Base-by-base conservation (phyloP, 2,797 vertebrate species). In the Pseudomugil tenellus region DNA sequence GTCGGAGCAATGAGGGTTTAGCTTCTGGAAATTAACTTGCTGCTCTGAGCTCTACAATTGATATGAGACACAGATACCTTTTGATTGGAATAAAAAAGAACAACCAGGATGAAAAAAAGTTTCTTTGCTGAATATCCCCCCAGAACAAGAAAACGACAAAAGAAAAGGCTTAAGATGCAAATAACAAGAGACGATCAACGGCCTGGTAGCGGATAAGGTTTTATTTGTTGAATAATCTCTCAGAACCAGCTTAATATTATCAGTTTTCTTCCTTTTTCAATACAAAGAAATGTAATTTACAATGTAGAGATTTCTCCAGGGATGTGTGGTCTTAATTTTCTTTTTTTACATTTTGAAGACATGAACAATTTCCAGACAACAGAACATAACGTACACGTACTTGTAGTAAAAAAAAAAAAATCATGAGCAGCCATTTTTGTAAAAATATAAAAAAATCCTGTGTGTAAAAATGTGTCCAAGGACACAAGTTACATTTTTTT, bases 11-110 rank as follows among this genome's bases (percentile, higher is more conserved):
- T 25, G 62, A 74, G 70, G 81, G 80, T 87, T 89, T 84, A 84
- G 77, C 77, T 85, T 26, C 62, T 80, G 81, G 77, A 92, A 92
- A 93, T 92, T 77, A 92, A 87, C 87, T 91, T 39, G 79, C 60
- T 73, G 83, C 75, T 89, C 70, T 65, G 74, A 77, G 77, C 81
- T 83, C 78, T 62, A 89, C 87, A 92, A 92, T 46, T 21, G 43
- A 46, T 46, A 46, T 34, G 71, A 90, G 87, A 90, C 84, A 87
- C 76, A 85, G 80, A 91, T 84, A 80, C 70, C 77, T n/a, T 89
- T 83, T 91, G 81, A 92, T 88, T 77, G 64, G 70, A 86, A 87
- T 78, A 83, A 85, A 46, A 46, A n/a, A 46, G 19, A 46, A 46
- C 39, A 43, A 43, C 43, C 43, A 46, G 43, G 43, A 21, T 3